Conservation (phyloP, 2,797 vertebrate species). For the Darevskia mixta region DNA sequence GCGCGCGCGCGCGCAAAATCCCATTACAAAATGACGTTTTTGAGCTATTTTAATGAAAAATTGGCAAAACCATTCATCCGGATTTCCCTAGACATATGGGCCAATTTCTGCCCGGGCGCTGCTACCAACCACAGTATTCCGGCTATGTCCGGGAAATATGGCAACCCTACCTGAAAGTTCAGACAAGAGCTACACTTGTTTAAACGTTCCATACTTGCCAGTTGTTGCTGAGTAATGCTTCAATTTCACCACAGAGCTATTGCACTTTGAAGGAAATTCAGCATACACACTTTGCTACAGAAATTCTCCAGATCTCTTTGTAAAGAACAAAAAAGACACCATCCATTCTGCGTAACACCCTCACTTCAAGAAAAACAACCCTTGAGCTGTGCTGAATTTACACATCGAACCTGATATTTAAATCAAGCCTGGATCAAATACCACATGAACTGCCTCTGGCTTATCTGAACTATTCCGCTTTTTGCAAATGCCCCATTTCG, state of each 20-base stretch:
- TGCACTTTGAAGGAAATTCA: not conserved
- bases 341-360: not conserved
- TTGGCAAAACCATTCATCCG: too few relatives aligned
- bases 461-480: not conserved
- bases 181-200: not conserved
- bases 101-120: too few relatives aligned
- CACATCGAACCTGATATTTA: not conserved
- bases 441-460: accelerated
- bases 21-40: not conserved
- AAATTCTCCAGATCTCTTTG: accelerated
- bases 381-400: not conserved
- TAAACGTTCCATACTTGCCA: not conserved
- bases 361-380: not conserved
- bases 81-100: too few relatives aligned
- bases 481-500: constrained; percentile 23
- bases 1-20: not conserved
- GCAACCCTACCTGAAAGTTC: not conserved
- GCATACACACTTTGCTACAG: not conserved
- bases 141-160: too few relatives aligned
- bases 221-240: not conserved
- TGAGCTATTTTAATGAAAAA: too few relatives aligned
- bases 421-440: not conserved
- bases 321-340: not conserved
- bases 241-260: not conserved
- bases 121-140: too few relatives aligned